Base-by-base conservation (phyloP, 1,140 invertebrate species). In the Habropoda laboriosa region DNA sequence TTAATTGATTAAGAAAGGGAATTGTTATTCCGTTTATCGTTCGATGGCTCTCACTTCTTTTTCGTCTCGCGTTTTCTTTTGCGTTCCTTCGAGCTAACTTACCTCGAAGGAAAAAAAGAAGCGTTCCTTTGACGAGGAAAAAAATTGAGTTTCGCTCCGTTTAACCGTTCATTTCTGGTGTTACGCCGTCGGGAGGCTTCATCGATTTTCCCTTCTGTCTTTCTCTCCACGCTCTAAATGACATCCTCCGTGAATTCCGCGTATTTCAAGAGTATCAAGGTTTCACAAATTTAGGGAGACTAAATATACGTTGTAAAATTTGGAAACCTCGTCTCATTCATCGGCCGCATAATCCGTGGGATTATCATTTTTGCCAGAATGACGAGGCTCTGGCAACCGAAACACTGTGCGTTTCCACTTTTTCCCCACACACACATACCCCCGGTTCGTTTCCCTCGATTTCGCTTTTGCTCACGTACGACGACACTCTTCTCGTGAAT, bases 211-310 rank as follows among this genome's bases (percentile, higher is more conserved):
- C 12, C n/a, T n/a, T 27, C n/a, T 60, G 13, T 60, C 4, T 32
- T 42, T 61, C 70, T 24, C 18, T 24, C 3, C 21, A 60, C 67
- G 67, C 18, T 47, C 40, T 18, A 18, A 35, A 72, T 58, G 53
- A 24, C 27, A 67, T 67, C 30, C 47, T 67, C 6, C 35, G 32
- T 35, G 1, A 45, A 53, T 67, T 27, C 38, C 18, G 38, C 5
- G 51, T 76, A 67, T 67, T 76, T 67, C 73, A 67, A 67, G 61
- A 66, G 30, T 27, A 75, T 38, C 60, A 75, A 75, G 49, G 73
- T 57, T 76, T 67, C 73, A 57, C 27, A 75, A 55, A 75, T 45
- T 75, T 75, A 66, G 71, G 57, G 27, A 27, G 57, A 73, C 71
- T 73, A 73, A 73, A 73, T 73, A 61, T 66, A 75, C 21, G 24